Conservation (phyloP, 2,113 vertebrate genomes). For the Taxidea taxus region DNA sequence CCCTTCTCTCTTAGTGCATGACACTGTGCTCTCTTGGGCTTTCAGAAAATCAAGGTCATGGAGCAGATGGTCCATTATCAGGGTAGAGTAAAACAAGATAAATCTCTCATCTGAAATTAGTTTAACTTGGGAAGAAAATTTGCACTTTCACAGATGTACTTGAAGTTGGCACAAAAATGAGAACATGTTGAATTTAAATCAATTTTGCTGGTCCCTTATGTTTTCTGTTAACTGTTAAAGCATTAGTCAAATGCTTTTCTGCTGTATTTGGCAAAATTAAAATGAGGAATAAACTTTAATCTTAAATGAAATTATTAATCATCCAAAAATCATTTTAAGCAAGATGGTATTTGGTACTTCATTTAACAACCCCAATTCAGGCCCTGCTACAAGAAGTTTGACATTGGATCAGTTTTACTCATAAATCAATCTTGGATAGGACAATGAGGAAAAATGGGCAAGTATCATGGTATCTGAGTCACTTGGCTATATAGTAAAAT, state of each 20-base stretch:
- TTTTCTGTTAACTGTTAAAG: conserved; percentile 59
- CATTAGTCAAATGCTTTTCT: conserved; percentile 57
- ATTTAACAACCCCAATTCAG: not conserved
- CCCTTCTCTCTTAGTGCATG: not conserved
- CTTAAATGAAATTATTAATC: conserved; percentile 31
- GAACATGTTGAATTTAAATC: conserved; percentile 66
- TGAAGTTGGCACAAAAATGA: conserved; percentile 55
- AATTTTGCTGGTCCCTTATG: conserved; percentile 56
- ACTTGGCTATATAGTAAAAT: not conserved
- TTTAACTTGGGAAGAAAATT: conserved; percentile 51
- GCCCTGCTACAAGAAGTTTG: not conserved
- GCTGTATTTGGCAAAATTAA: conserved; percentile 56
- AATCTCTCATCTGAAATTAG: conserved; percentile 48
- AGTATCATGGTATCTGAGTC: not conserved
- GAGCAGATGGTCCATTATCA: conserved; percentile 46
- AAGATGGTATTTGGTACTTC: not conserved
- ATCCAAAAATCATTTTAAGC: not conserved
- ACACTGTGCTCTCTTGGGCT: not conserved
- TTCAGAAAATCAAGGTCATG: conserved; percentile 19
- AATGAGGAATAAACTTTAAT: conserved; percentile 42
- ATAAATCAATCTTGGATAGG: not conserved
- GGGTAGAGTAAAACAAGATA: conserved; percentile 38
- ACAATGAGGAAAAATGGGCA: conserved; percentile 4
- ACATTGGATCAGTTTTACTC: not conserved
- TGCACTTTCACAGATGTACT: conserved; percentile 57